Evolutionary conservation across 2,113 vertebrate genomes (phyloP).

Genomic region (Anser brachyrhynchus): DNA sequence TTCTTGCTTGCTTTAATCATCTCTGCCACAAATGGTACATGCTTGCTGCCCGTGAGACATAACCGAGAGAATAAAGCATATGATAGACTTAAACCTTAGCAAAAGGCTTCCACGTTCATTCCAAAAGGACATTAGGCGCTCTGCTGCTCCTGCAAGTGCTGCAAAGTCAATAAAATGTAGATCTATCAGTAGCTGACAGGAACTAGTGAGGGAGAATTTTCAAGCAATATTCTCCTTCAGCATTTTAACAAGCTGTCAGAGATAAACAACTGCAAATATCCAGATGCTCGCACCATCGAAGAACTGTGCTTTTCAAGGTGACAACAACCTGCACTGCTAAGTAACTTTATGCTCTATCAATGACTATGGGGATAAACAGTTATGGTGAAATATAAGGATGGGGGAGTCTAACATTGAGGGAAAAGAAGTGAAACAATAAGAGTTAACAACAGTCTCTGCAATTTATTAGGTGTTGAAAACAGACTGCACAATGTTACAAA

Average conservation of each 20-base stretch:
- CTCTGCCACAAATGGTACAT: neutral
- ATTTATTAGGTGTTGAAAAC: neutral
- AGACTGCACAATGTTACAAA: neutral
- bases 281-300: neutral
- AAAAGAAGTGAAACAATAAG: neutral
- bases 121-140: neutral
- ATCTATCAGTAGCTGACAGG: neutral
- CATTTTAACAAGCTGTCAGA: neutral
- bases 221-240: neutral
- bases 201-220: neutral
- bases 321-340: neutral
- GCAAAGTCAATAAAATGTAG: neutral
- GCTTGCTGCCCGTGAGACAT: neutral
- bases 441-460: neutral
- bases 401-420: neutral
- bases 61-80: neutral
- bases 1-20: neutral
- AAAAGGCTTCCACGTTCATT: neutral
- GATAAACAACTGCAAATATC: neutral
- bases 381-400: neutral
- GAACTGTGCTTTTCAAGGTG: neutral
- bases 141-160: neutral
- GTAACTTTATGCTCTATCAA: neutral
- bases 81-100: neutral
- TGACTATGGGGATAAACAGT: neutral